Percentiles rank a stretch among this genome's conserved stretches.
These are phyloP conservation scores for Syrmaticus mikado DNA, from an alignment of 2,113 vertebrate genomes.

Conservation along the genomic window DNA sequence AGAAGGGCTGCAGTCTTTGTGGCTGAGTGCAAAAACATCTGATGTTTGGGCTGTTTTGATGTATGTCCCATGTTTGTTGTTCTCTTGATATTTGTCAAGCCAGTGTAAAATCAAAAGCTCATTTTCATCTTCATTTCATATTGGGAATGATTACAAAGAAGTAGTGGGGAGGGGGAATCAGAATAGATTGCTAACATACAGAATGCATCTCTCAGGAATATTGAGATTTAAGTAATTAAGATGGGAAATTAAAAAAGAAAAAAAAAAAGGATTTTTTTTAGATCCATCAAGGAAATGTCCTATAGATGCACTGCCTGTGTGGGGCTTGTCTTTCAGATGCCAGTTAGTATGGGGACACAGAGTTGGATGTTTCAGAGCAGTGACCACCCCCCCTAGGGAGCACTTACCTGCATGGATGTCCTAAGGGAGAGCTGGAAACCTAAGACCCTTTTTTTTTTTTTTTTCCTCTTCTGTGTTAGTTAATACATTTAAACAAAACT, in stretches of 20 bases:
- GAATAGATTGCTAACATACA: background rate
- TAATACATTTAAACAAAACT: background rate
- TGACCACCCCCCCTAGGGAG: background rate
- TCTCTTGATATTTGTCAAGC: background rate
- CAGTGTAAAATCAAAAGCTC: background rate
- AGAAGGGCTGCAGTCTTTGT: background rate
- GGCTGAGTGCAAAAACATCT: background rate
- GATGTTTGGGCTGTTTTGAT: background rate
- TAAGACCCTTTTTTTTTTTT: background rate
- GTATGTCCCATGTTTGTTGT: background rate
- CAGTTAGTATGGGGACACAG: background rate
- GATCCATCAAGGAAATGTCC: background rate
- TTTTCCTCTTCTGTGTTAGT: background rate
- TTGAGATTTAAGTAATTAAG: background rate
- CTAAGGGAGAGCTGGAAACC: rapidly evolving
- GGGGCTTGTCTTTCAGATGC: rapidly evolving
- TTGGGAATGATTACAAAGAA: background rate
- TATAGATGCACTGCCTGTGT: background rate
- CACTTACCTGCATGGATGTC: rapidly evolving
- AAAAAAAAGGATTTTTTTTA: background rate
- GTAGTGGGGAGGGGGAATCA: background rate
- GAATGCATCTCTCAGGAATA: background rate
- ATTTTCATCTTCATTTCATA: background rate
- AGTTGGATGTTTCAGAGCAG: background rate
- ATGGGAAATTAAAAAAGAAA: background rate